Base-by-base conservation (phyloP, 2,888 invertebrate species). In the Linnaemya vulpina region DNA sequence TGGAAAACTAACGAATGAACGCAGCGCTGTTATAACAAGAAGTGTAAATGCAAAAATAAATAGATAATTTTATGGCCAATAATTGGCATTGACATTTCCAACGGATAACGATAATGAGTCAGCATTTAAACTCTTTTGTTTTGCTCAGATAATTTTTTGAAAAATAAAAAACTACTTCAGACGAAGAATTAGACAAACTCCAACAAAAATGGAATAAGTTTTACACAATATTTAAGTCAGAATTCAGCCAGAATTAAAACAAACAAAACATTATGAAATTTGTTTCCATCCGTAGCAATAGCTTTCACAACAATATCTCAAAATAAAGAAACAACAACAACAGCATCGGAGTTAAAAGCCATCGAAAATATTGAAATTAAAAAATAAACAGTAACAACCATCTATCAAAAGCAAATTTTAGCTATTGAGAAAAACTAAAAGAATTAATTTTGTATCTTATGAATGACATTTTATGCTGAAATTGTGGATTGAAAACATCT, bases 11-110 rank as follows among this genome's bases (percentile, higher is more conserved):
- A 30, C 10, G n/a, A 4, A 9, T 15, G 15, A 55, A 58, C 30
- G 30, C 30, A 30, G 30, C 7, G 15, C 3, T 22, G 13, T 53
- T 3, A 25, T 53, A 13, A 3, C 11, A 5, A 30, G 13, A 22
- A 15, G 15, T 46, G 15, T 46, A 25, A 13, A 4, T 38, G 22
- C 51, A 35, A 15, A 51, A n/a, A 51, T 35, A 49, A 67, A 67
- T 7, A 65, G 13, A 67, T 60, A 60, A 67, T 68, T 76, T n/a
- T 46, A 35, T 20, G 67, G 58, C 11, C 65, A 65, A 71, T 67
- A 77, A 58, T 17, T 83, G 77, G 49, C 83, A 77, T 77, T 83
- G 83, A 78, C 83, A 83, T 77, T 83, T 73, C 8, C 70, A 49
- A 40, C 71, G 40, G 65, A 65, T 73, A 71, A 60, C 35, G 35